Conservation (phyloP, 2,113 vertebrate genomes). For the Peromyscus maniculatus region DNA sequence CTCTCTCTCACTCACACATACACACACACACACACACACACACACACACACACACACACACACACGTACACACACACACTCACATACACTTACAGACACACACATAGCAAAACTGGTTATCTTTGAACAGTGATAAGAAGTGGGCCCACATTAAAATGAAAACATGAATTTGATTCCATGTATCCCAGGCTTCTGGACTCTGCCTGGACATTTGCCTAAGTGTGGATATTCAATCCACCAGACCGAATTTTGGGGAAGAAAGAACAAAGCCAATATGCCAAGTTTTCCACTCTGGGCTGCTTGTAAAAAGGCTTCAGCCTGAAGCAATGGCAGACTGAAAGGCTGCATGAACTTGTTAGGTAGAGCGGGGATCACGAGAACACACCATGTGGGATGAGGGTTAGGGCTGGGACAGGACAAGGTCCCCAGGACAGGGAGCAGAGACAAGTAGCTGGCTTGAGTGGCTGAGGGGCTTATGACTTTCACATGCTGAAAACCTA, state of each 20-base stretch:
- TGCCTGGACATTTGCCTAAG: background rate
- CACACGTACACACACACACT: background rate
- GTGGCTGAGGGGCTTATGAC: background rate
- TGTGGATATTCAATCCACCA: slow-evolving; percentile 11
- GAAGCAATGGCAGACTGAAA: slow-evolving; percentile 63
- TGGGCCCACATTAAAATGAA: background rate
- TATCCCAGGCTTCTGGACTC: background rate
- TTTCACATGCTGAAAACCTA: background rate
- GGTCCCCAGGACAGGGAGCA: background rate
- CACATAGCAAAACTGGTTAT: background rate
- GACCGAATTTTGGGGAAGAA: slow-evolving; percentile 76
- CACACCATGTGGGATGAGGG: background rate
- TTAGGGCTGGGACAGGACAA: background rate
- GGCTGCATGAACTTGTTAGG: slow-evolving; percentile 77
- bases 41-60: background rate
- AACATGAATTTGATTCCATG: background rate
- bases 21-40: background rate
- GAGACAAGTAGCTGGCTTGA: background rate
- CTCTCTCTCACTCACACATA: background rate
- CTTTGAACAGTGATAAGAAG: slow-evolving; percentile 71
- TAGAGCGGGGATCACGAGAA: slow-evolving; percentile 69
- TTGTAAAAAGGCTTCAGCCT: slow-evolving; percentile 79
- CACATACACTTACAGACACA: background rate
- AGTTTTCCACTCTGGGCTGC: slow-evolving; percentile 84
- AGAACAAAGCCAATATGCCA: slow-evolving; percentile 59